phyloP scores from a whole-genome alignment of 2,888 invertebrate genomes.

The Salticus scenicus region DNA sequence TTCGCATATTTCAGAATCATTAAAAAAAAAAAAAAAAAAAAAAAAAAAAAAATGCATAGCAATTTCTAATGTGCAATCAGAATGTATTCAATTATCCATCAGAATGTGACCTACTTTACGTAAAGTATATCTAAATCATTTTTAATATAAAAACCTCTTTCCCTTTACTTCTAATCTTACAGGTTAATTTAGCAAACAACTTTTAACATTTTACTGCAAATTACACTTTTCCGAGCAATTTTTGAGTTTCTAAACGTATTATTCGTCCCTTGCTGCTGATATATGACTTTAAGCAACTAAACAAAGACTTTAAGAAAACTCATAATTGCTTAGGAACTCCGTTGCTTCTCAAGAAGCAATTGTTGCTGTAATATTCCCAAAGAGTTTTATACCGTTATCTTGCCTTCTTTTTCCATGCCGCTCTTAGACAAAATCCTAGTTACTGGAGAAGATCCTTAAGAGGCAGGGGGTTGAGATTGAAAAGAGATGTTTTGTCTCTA shows the following conservation, averaged over 20 bases:
- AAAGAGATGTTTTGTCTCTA: conserved; percentile 45
- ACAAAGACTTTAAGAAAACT: conserved; percentile 4
- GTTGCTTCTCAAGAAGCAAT: conserved; percentile 15
- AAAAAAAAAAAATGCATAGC: too few species aligned
- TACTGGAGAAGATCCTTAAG: conserved; percentile 4
- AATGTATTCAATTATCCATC: too few species aligned
- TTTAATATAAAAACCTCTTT: too few species aligned
- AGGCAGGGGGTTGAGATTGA: conserved; percentile 7
- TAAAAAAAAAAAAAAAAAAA: too few species aligned
- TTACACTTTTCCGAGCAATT: not conserved
- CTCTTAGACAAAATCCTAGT: conserved; percentile 14
- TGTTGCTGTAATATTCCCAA: conserved; percentile 43
- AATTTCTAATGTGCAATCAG: too few species aligned
- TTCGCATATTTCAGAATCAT: too few species aligned
- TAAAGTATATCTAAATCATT: too few species aligned
- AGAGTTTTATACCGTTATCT: conserved; percentile 40
- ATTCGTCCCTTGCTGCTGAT: not conserved
- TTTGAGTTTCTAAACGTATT: not conserved
- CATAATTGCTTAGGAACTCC: conserved; percentile 33
- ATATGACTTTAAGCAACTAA: conserved; percentile 10
- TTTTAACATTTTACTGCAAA: not conserved
- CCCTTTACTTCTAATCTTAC: not conserved
- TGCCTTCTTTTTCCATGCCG: not conserved
- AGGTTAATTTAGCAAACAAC: not conserved
- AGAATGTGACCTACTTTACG: too few species aligned